Evolutionary conservation across 2,113 vertebrate genomes (phyloP).

Genomic region (Ardeotis arabs): DNA sequence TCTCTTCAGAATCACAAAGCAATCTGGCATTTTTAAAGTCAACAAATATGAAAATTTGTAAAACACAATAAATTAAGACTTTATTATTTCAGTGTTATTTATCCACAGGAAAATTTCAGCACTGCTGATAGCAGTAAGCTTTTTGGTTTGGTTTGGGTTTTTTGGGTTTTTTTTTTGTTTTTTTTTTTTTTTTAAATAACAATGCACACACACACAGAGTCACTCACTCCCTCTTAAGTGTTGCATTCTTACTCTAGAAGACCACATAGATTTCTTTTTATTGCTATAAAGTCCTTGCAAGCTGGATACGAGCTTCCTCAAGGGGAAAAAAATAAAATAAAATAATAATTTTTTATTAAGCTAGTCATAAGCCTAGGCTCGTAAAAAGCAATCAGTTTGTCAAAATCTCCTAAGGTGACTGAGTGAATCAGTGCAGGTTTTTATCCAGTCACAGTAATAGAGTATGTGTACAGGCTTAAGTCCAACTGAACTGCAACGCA

Average conservation of each 20-base stretch:
- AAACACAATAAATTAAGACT: background rate
- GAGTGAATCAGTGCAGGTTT: background rate
- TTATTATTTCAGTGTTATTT: background rate
- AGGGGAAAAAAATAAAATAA: background rate
- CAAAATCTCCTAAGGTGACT: background rate
- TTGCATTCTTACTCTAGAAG: background rate
- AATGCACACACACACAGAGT: no score
- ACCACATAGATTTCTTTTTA: background rate
- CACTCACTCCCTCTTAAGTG: fast-evolving
- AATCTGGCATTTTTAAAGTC: background rate
- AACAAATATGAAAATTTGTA: background rate
- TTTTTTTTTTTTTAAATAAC: background rate
- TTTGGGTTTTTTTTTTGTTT: no score
- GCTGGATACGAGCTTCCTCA: background rate
- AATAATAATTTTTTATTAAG: background rate
- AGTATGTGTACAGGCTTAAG: background rate
- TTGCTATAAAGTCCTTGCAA: background rate
- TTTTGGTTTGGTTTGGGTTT: background rate
- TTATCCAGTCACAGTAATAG: background rate
- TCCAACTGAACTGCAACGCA: background rate
- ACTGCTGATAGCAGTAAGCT: background rate
- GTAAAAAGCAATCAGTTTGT: background rate
- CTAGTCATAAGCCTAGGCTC: background rate
- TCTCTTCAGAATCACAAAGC: background rate
- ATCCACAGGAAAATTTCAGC: background rate